Evolutionary conservation across 2,888 invertebrate genomes (phyloP).

Genomic region (Protonemura montana): DNA sequence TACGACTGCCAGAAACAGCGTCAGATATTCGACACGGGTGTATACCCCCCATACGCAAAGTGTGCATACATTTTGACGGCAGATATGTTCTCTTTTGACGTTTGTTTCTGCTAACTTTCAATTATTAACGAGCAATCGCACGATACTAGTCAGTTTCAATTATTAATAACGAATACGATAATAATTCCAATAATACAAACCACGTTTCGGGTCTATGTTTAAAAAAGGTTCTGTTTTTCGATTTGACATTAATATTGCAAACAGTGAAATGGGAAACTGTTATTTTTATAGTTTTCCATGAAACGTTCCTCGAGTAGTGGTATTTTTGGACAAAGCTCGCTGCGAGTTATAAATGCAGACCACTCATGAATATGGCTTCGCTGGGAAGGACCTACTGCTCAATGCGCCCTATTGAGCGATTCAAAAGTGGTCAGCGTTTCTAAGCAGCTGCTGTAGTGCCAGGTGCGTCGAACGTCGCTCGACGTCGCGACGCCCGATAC

Average conservation of each 20-base stretch:
- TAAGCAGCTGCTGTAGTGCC: not conserved
- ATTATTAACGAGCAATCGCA: not conserved
- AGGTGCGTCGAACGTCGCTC: no score
- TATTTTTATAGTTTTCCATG: not conserved
- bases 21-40: not conserved
- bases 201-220: not conserved
- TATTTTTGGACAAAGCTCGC: no score
- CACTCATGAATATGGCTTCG: not conserved
- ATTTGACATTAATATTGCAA: not conserved
- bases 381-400: not conserved
- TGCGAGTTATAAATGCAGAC: not conserved
- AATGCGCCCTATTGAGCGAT: not conserved
- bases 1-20: not conserved
- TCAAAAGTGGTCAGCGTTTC: constrained; percentile 3
- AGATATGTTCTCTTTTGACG: not conserved
- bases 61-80: not conserved
- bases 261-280: not conserved
- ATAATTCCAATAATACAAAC: no score
- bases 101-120: not conserved
- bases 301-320: not conserved
- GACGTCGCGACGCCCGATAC: not conserved
- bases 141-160: no score
- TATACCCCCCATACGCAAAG: not conserved
- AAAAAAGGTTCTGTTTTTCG: not conserved
- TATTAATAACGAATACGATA: no score